These are phyloP conservation scores for Clitarchus hookeri DNA, from an alignment of 2,888 invertebrate genomes.

Conservation along the genomic window DNA sequence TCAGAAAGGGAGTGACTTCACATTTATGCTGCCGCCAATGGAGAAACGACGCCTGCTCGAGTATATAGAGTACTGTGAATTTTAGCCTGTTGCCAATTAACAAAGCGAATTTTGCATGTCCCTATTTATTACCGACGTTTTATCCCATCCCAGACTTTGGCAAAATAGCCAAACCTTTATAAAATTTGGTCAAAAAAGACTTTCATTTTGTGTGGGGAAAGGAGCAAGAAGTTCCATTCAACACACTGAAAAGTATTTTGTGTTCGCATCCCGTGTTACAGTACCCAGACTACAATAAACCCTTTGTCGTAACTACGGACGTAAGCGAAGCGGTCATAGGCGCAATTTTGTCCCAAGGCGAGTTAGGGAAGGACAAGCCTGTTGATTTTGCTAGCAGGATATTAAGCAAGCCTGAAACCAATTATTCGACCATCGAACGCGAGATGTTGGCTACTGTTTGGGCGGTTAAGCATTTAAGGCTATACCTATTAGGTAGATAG, in stretches of 20 bases:
- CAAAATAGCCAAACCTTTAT: conserved; percentile 47
- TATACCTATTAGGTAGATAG: conserved; percentile 47
- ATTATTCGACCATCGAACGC: conserved; percentile 46
- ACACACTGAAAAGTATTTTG: conserved; percentile 32
- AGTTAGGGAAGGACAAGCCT: conserved; percentile 43
- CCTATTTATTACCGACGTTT: conserved; percentile 53
- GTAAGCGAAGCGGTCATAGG: conserved; percentile 45
- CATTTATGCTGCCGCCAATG: no score
- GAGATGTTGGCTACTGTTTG: conserved; percentile 47
- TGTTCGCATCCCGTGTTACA: conserved; percentile 40
- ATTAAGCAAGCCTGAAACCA: conserved; percentile 41
- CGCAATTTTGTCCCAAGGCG: conserved; percentile 44
- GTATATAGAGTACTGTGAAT: no score
- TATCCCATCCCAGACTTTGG: conserved; percentile 50
- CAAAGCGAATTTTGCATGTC: no score
- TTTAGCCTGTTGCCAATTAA: no score
- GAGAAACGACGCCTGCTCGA: no score
- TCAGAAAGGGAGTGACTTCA: no score
- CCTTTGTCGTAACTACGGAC: conserved; percentile 40
- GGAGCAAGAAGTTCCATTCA: neutral
- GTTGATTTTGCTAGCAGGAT: conserved; percentile 47
- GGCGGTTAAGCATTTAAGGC: conserved; percentile 46
- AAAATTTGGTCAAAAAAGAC: conserved; percentile 33
- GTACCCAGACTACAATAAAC: conserved; percentile 47
- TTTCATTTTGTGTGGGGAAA: neutral